Evolutionary conservation across 37 sponge, comb jelly and placozoan species (phyloP).

Genomic region (Chondrilla cf. caribensis): DNA sequence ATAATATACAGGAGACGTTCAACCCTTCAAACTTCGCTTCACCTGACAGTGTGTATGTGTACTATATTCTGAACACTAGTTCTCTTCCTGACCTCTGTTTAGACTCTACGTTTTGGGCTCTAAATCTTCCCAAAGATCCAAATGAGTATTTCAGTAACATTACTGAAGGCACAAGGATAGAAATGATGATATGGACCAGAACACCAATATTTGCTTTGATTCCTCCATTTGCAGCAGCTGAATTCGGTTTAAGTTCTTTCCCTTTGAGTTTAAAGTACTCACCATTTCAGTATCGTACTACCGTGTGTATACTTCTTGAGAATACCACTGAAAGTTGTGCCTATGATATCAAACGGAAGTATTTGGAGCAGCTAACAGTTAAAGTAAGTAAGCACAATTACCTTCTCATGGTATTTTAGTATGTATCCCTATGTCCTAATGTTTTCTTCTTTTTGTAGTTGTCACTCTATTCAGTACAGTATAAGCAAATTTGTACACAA

Average conservation of each 20-base stretch:
- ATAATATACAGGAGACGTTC: not conserved
- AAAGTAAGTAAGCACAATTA: slow-evolving; percentile 1
- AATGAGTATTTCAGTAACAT: not conserved
- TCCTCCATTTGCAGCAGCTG: not conserved
- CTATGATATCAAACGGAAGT: not conserved
- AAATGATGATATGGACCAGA: slow-evolving; percentile 12
- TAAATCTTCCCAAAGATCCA: not conserved
- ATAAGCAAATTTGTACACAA: not conserved
- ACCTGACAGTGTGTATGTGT: slow-evolving; percentile 5
- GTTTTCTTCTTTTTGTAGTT: not conserved
- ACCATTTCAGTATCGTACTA: not conserved
- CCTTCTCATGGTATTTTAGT: not conserved
- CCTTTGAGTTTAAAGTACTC: not conserved
- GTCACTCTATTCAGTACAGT: slow-evolving; percentile 19
- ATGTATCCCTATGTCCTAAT: not conserved
- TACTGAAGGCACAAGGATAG: not conserved
- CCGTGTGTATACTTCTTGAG: not conserved
- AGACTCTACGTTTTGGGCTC: not conserved
- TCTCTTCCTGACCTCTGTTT: not conserved
- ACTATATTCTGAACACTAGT: not conserved
- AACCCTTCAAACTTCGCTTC: slow-evolving; percentile 27
- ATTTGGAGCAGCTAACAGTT: not conserved
- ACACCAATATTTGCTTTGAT: not conserved
- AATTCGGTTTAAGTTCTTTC: not conserved
- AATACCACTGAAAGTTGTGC: not conserved